Base-by-base conservation (phyloP, 2,113 vertebrate genomes). In the Muscicapa adusta region DNA sequence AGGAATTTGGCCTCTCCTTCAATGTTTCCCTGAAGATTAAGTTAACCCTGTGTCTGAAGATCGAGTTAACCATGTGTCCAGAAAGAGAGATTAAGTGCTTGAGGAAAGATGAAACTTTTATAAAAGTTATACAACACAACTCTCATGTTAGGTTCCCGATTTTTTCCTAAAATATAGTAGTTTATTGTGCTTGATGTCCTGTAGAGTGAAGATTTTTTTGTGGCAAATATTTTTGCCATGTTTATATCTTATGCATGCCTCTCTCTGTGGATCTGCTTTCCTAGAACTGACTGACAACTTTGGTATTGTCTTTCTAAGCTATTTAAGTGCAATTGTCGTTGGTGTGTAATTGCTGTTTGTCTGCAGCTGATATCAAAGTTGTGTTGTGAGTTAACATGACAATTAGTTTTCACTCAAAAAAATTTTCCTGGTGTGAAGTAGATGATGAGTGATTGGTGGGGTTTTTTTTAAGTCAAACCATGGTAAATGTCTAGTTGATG, bases 341-440 rank as follows among this genome's bases (percentile, higher is more conserved):
- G 1, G 1, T 65, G 26, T n/a, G 8, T 40, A 36, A 1, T 36
- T 68, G 28, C 6, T 0, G 0, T 12, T 5, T 3, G 0, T 70
- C 42, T 47, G 34, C 28, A 56, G 53, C 24, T 36, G 65, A 10
- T 68, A 40, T 0, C 9, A 75, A 23, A 73, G 71, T 51, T 75
- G 17, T 3, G 0, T 17, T 57, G 31, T 34, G 23, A 61, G 8
- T 54, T 85, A 62, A 57, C 33, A 29, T n/a, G 17, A 28, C 50
- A 72, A 11, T n/a, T 43, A 6, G 7, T 70, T 76, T 81, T 62
- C 66, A 23, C 18, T 72, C 29, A 4, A 4, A 33, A 45, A 43
- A 18, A 9, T 31, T 65, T 88, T 79, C 31, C 28, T 66, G 6
- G 3, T 82, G 18, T 48, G 56, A 68, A 85, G 24, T 7, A 36